A percentile compares a stretch with the other conserved stretches of the same genome.
phyloP scores from a whole-genome alignment of 2,797 vertebrate species.

The Sebastes taczanowskii region DNA sequence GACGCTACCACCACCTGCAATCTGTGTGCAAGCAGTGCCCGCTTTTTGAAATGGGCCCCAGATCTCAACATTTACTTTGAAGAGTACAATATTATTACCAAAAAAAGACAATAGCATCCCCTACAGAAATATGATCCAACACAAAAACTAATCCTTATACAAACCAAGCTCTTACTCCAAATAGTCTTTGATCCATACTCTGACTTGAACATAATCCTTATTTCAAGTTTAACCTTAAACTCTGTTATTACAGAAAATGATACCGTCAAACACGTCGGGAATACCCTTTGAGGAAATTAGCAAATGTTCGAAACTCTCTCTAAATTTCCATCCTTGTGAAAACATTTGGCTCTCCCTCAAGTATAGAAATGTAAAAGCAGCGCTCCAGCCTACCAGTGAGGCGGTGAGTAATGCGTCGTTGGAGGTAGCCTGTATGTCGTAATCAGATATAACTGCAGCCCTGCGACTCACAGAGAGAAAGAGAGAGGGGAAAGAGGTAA shows the following conservation, averaged over 20 bases:
- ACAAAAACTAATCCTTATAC: neutral
- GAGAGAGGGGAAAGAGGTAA: slow-evolving; percentile 20
- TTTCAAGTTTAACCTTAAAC: neutral
- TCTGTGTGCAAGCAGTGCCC: neutral
- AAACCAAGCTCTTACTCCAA: neutral
- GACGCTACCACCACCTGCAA: neutral
- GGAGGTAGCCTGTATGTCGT: slow-evolving; percentile 80
- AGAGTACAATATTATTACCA: neutral
- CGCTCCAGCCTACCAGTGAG: slow-evolving; percentile 54
- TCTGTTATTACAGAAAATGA: neutral
- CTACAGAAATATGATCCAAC: neutral
- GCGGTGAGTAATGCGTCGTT: slow-evolving; percentile 84
- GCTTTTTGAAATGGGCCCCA: neutral
- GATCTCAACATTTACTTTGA: neutral
- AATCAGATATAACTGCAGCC: slow-evolving; percentile 80
- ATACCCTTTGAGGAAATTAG: slow-evolving; percentile 2
- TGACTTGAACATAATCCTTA: neutral
- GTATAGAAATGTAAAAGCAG: slow-evolving; percentile 40
- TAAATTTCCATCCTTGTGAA: slow-evolving; percentile 50
- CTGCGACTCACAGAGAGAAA: slow-evolving; percentile 51
- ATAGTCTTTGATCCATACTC: neutral
- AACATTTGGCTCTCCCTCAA: slow-evolving; percentile 17
- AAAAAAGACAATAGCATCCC: no score
- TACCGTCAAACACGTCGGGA: neutral
- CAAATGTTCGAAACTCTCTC: neutral